These are phyloP conservation scores for Talpa occidentalis DNA, from an alignment of 2,113 vertebrate genomes.

Conservation along the genomic window DNA sequence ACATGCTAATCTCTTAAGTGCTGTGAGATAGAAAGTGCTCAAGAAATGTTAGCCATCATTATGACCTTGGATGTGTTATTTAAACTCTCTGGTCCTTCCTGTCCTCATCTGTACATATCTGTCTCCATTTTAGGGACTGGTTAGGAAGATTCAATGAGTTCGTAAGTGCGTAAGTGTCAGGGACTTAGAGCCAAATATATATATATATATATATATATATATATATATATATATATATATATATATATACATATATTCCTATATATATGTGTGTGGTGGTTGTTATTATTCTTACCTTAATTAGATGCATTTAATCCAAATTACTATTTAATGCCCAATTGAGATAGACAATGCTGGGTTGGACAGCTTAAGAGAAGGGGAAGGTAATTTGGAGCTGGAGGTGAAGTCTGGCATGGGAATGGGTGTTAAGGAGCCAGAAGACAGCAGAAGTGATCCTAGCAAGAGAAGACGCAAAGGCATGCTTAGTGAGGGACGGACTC, in stretches of 20 bases:
- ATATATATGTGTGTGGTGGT: too few species aligned
- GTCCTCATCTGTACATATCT: constrained; percentile 54
- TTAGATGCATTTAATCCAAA: constrained; percentile 60
- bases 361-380: not conserved
- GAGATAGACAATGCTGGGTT: constrained; percentile 35
- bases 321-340: constrained; percentile 42
- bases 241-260: too few species aligned
- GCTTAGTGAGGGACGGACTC: not conserved
- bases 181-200: constrained; percentile 36
- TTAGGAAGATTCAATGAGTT: constrained; percentile 54
- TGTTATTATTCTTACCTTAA: constrained; percentile 58
- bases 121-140: not conserved
- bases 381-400: constrained; percentile 41
- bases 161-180: constrained; percentile 58
- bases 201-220: too few species aligned
- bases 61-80: constrained; percentile 25
- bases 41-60: constrained; percentile 29
- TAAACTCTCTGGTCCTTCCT: constrained; percentile 41
- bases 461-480: constrained; percentile 23
- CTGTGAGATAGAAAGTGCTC: constrained; percentile 10
- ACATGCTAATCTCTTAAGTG: constrained; percentile 28
- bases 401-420: not conserved
- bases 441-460: constrained; percentile 23
- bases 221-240: too few species aligned
- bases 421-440: not conserved